Conservation (phyloP, 2,888 invertebrate species). For the Scaptomyza flava region DNA sequence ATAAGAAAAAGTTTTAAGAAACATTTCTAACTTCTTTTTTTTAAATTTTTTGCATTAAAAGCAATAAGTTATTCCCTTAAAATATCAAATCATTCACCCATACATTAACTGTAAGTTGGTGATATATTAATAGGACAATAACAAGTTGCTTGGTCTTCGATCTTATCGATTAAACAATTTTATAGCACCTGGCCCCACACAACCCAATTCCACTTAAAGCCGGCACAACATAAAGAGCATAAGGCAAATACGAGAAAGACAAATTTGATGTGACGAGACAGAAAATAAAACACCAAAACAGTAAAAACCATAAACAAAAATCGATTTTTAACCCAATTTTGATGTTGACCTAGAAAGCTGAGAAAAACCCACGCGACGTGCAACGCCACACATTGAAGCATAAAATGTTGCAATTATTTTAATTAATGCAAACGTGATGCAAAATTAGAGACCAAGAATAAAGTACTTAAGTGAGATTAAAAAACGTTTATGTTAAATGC, state of each 20-base stretch:
- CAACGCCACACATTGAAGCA: slow-evolving; percentile 55
- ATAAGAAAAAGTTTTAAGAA: not conserved
- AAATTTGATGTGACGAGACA: slow-evolving; percentile 8
- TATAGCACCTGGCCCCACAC: slow-evolving; percentile 45
- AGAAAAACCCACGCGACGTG: slow-evolving; percentile 46
- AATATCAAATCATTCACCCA: slow-evolving; percentile 11
- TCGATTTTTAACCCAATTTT: slow-evolving; percentile 76
- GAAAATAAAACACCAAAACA: slow-evolving; percentile 3
- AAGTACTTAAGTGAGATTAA: slow-evolving; percentile 22
- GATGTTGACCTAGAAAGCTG: slow-evolving; percentile 67
- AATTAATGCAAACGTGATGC: slow-evolving; percentile 71
- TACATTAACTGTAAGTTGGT: slow-evolving; percentile 11
- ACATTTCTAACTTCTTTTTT: not conserved
- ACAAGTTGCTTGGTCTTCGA: slow-evolving; percentile 51
- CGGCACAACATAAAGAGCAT: slow-evolving; percentile 33
- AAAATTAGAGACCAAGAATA: slow-evolving; percentile 7
- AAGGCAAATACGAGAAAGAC: slow-evolving; percentile 30
- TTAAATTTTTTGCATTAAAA: not conserved
- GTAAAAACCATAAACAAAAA: slow-evolving; percentile 72
- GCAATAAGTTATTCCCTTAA: slow-evolving; percentile 1
- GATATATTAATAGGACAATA: slow-evolving; percentile 42
- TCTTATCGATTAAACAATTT: slow-evolving; percentile 63
- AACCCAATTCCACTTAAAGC: slow-evolving; percentile 10
- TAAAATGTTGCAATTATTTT: slow-evolving; percentile 73
- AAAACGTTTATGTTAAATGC: slow-evolving; percentile 37